Evolutionary conservation across 1,140 invertebrate genomes (phyloP), one percentile per base, ranked within the genome.

Genomic region (Zaprionus ornatus): DNA sequence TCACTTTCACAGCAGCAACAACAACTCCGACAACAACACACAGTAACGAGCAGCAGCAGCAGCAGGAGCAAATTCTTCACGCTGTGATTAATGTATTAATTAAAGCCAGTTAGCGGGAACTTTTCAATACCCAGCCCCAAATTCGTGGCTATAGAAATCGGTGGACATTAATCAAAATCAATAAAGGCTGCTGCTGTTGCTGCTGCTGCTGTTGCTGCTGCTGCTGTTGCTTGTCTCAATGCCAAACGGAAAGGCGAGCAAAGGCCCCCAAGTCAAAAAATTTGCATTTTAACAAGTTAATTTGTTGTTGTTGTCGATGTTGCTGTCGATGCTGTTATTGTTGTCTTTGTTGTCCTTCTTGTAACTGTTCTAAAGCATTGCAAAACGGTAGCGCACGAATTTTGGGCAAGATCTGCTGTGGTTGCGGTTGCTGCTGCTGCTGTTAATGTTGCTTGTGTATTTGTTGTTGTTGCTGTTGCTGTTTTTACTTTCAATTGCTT

Each of bases 241-340:
- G 82, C 82, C 82, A 80, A 77, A 40, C 72, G 66, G 76, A 64
- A 82, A 81, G 55, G 54, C 78, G 68, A 80, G 55, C 77, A 74
- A 69, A 78, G 40, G 40, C 77, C 77, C 83, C 80, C 68, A 63
- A 87, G 83, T 62, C 71, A 82, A 69, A 81, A 45, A 88, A 88
- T 88, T 88, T 88, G 84, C 84, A 88, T 90, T 90, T 88, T 88
- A 88, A 88, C 84, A 88, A 88, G 84, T 88, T 88, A 88, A 88
- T 88, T 88, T 64, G 19, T 69, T 52, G 52, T 75, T 62, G 19
- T 63, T 72, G 19, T 63, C 12, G 15, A 82, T 32, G 75, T 65
- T 63, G 67, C 65, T 79, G 48, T 56, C 67, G 57, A 42, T 59
- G 56, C 45, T 67, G 73, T 69, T 77, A 40, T 32, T 52, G 37